Conservation (phyloP, 2,888 invertebrate species). For the Clunio marinus region DNA sequence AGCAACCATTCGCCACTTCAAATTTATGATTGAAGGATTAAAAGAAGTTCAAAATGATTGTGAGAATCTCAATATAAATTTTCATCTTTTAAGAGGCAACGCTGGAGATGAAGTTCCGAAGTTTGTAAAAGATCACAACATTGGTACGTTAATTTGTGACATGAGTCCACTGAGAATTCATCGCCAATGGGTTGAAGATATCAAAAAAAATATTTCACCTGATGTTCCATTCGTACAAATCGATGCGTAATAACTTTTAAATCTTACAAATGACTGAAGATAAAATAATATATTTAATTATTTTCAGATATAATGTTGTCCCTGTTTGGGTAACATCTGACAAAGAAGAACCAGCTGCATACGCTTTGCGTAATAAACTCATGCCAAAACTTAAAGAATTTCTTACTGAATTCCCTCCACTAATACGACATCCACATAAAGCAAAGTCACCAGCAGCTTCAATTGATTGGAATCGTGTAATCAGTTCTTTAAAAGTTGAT, state of each 20-base stretch:
- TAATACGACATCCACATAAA: constrained; percentile 65
- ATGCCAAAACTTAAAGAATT: constrained; percentile 68
- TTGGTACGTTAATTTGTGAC: constrained; percentile 80
- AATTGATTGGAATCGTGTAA: constrained; percentile 67
- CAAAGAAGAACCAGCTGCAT: constrained; percentile 81
- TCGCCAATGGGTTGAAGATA: constrained; percentile 65
- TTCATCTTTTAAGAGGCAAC: constrained; percentile 71
- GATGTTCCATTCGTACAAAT: constrained; percentile 74
- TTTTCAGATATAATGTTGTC: constrained; percentile 71
- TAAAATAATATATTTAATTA: constrained; percentile 47
- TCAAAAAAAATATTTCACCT: constrained; percentile 62
- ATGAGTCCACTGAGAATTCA: constrained; percentile 74
- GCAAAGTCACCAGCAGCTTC: constrained; percentile 54
- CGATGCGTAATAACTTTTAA: neutral
- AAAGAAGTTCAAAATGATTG: constrained; percentile 73
- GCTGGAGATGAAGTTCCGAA: constrained; percentile 61
- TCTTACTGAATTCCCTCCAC: constrained; percentile 77
- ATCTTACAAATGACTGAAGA: no score
- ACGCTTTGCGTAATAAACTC: constrained; percentile 82
- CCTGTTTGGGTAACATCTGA: constrained; percentile 84
- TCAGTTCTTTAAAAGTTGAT: constrained; percentile 64
- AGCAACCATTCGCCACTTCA: constrained; percentile 76
- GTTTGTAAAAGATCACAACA: constrained; percentile 64
- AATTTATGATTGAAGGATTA: constrained; percentile 71
- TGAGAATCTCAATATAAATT: constrained; percentile 64